Base-by-base conservation (phyloP, 2,888 invertebrate genomes). In the Tridacna gigas region DNA sequence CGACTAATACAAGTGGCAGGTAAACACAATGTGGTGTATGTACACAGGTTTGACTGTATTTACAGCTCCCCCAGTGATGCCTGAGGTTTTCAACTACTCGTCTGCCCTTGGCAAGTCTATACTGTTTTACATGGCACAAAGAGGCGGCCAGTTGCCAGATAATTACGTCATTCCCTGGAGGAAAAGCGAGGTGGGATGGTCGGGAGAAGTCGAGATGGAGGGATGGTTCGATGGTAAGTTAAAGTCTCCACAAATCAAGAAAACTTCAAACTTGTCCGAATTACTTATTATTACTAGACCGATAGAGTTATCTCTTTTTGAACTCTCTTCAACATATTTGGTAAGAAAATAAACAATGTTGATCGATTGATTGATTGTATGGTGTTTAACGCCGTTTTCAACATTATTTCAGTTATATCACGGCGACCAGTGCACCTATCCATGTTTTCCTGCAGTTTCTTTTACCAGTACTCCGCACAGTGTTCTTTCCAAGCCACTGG, bases 211-310 rank as follows among this genome's bases (percentile, higher is more conserved):
- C 3, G 28, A 47, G 2, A 2, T 15, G 0, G 78, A 73, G 0
- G 84, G 84, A 15, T 84, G 84, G 84, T 84, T 73, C 28, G 84
- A 84, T n/a, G 84, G 84, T 84, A 75, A 20, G 84, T 63, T 37
- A 7, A 37, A 37, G 0, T 15, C 26, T 60, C 60, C n/a, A 37
- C 37, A 2, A 37, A 37, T 37, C 37, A 37, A 4, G 37, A 37
- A 37, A 37, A 37, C 7, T 63, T 12, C n/a, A n/a, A 20, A 56
- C n/a, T 56, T 56, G 56, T 20, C 1, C n/a, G 9, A 5, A 20
- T 18, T 3, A 56, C n/a, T 20, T 20, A 3, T 4, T 20, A 56
- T 56, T 56, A 9, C 56, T 3, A 5, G 56, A 5, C 56, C 4
- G 20, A 5, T 3, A 56, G 20, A 56, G n/a, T 56, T 56, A 20